These are phyloP conservation scores for Dendrophyllia cribrosa DNA, from an alignment of 64 coral and sea anemone genomes.

Conservation along the genomic window DNA sequence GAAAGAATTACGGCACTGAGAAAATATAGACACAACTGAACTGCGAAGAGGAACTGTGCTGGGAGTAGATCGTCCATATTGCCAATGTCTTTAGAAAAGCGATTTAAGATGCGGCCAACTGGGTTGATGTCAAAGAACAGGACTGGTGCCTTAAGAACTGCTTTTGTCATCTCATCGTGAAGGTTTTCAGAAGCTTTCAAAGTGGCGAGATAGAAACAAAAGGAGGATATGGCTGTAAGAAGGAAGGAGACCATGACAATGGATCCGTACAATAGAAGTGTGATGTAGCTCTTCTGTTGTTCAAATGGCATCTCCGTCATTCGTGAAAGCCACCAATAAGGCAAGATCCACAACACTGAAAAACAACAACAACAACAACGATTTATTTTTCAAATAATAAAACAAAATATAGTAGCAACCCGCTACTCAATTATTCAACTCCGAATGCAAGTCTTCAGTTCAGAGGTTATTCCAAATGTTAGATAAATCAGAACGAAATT, in stretches of 20 bases:
- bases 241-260: neutral
- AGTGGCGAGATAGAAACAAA: constrained; percentile 20
- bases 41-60: neutral
- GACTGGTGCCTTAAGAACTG: constrained; percentile 43
- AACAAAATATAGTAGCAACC: no score
- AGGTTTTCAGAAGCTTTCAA: constrained; percentile 53
- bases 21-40: neutral
- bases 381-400: no score
- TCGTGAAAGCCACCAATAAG: constrained; percentile 45
- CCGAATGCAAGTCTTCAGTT: no score
- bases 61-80: constrained; percentile 54
- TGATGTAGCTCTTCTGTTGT: neutral
- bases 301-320: constrained; percentile 24
- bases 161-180: constrained; percentile 33
- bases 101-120: constrained; percentile 56
- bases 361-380: no score
- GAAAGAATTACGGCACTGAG: constrained; percentile 27
- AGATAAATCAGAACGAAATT: no score
- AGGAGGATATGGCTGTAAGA: constrained; percentile 2
- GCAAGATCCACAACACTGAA: neutral
- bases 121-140: constrained; percentile 64
- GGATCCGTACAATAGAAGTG: constrained; percentile 23
- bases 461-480: no score
- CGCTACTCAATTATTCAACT: no score
- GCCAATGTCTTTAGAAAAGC: constrained; percentile 60